These are phyloP conservation scores for Ormyrus nitidulus DNA, from an alignment of 2,888 invertebrate genomes.

Conservation along the genomic window DNA sequence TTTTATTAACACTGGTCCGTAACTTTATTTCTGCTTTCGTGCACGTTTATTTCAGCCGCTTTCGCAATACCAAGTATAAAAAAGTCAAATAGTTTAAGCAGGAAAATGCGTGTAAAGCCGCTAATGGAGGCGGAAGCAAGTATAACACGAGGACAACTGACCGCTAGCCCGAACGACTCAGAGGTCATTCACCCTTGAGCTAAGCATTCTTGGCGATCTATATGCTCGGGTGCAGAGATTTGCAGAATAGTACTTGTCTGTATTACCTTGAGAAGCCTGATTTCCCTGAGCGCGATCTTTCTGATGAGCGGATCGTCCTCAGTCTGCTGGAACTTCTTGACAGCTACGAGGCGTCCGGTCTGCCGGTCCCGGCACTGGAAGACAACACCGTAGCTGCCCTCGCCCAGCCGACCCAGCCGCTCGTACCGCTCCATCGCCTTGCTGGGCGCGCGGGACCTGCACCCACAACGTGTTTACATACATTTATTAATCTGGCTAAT, in stretches of 20 bases:
- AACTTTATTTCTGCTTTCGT: too few relatives aligned
- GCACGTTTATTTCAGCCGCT: too few relatives aligned
- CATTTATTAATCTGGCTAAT: slow-evolving; percentile 38
- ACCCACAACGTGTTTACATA: slow-evolving; percentile 56
- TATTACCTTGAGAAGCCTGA: slow-evolving; percentile 92
- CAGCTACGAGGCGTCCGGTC: slow-evolving; percentile 95
- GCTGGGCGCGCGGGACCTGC: slow-evolving; percentile 88
- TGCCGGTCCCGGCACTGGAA: slow-evolving; percentile 97
- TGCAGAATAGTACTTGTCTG: too few relatives aligned
- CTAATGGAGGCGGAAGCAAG: too few relatives aligned
- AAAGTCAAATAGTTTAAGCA: too few relatives aligned
- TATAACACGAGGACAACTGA: slow-evolving; percentile 6
- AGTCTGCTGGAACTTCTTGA: slow-evolving; percentile 97
- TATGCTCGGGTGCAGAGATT: too few relatives aligned
- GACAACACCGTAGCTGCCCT: slow-evolving; percentile 96
- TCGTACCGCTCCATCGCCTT: slow-evolving; percentile 96
- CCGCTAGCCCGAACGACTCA: neutral
- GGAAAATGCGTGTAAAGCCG: too few relatives aligned
- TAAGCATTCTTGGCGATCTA: too few relatives aligned
- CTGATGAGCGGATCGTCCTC: slow-evolving; percentile 97
- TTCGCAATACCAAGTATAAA: too few relatives aligned
- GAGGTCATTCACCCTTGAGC: too few relatives aligned
- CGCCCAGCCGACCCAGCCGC: slow-evolving; percentile 94
- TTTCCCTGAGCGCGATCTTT: slow-evolving; percentile 96
- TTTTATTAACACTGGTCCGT: too few relatives aligned